Conservation (phyloP, 2,113 vertebrate genomes). For the Bubo bubo region DNA sequence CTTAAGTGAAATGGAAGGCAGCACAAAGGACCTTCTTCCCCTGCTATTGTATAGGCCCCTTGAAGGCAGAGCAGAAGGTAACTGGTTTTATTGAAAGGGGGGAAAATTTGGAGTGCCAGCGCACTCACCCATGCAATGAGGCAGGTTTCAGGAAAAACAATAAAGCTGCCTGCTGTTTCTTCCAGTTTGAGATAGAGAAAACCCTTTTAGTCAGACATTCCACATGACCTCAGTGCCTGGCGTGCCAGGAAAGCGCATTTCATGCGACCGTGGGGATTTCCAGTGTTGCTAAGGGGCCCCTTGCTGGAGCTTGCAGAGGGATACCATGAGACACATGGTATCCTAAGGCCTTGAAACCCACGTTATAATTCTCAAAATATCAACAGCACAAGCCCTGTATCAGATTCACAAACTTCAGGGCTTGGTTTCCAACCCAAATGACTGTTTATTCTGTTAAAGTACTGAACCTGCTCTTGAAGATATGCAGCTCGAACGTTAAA, state of each 20-base stretch:
- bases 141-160: conserved; percentile 4
- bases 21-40: neutral
- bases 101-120: neutral
- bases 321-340: neutral
- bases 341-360: neutral
- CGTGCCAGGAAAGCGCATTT: conserved; percentile 16
- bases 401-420: neutral
- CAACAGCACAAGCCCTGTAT: neutral
- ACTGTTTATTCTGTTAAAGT: neutral
- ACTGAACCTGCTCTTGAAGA: neutral
- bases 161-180: neutral
- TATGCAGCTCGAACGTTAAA: neutral
- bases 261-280: neutral
- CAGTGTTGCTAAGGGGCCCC: neutral
- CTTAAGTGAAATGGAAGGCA: neutral
- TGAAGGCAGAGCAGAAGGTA: neutral
- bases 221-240: conserved; percentile 17
- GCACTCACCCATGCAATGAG: neutral
- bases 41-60: neutral
- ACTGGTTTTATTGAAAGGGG: neutral
- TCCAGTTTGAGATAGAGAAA: conserved; percentile 37
- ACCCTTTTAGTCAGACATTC: conserved; percentile 24
- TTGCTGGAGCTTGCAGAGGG: neutral
- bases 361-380: neutral
- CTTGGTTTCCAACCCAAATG: neutral